phyloP scores from a whole-genome alignment of 2,113 vertebrate genomes.

The Bungarus multicinctus region DNA sequence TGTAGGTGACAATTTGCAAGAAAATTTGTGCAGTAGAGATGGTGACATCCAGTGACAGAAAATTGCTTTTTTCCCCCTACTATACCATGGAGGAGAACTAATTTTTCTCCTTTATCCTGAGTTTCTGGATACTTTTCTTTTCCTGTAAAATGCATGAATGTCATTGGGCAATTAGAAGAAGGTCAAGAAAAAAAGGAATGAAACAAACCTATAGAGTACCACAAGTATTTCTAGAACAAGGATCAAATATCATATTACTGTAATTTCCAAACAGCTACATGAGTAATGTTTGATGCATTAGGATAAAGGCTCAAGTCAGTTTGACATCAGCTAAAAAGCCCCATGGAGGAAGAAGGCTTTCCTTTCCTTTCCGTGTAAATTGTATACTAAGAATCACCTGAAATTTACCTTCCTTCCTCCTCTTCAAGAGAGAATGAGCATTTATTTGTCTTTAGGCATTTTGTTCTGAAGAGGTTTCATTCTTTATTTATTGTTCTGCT shows the following conservation, averaged over 20 bases:
- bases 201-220: neutral
- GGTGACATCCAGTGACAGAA: neutral
- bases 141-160: neutral
- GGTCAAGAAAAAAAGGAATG: neutral
- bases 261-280: neutral
- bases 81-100: neutral
- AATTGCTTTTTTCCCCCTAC: neutral
- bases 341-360: neutral
- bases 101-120: neutral
- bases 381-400: neutral
- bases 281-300: neutral
- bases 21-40: neutral
- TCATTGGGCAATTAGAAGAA: neutral
- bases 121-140: neutral
- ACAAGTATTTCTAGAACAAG: neutral
- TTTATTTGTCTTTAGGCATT: neutral
- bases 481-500: too few relatives aligned
- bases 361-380: neutral
- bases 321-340: neutral
- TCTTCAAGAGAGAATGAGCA: neutral
- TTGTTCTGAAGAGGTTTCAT: neutral
- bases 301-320: neutral
- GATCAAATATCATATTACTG: neutral
- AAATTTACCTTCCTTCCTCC: neutral
- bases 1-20: neutral